A percentile compares a stretch with the other conserved stretches of the same genome.
Conservation (phyloP, 2,888 invertebrate species). For the Meiosimyza platycephala region DNA sequence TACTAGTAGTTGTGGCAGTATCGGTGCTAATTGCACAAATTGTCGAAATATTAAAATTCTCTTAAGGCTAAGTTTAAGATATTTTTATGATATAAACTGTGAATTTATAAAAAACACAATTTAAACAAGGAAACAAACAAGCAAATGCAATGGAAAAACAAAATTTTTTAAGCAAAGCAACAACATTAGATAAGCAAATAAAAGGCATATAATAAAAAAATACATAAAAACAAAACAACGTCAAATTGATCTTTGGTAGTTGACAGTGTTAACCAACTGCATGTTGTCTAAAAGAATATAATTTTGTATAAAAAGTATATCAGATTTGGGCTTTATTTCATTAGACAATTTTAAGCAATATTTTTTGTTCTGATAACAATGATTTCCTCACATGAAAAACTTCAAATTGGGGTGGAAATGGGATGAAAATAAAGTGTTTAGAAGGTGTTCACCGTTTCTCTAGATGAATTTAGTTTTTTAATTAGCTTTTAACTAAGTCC, state of each 20-base stretch:
- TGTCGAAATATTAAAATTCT: constrained; percentile 61
- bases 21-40: constrained; percentile 53
- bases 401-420: no score
- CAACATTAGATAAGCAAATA: constrained; percentile 9
- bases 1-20: constrained; percentile 39
- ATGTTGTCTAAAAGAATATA: no score
- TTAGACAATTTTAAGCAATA: no score
- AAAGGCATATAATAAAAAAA: neutral
- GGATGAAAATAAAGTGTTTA: no score
- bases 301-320: no score
- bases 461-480: no score
- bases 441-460: no score
- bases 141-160: constrained; percentile 5
- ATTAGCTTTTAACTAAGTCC: no score
- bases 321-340: no score
- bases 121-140: constrained; percentile 37
- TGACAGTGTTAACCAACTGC: no score
- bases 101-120: constrained; percentile 56
- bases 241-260: neutral
- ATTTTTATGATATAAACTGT: constrained; percentile 59
- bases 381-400: no score
- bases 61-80: constrained; percentile 59
- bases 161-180: constrained; percentile 7
- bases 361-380: no score
- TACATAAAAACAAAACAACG: neutral